A percentile compares a stretch with the other conserved stretches of the same genome.
These are phyloP conservation scores for Sogatella furcifera DNA, from an alignment of 1,140 invertebrate species.

Conservation along the genomic window DNA sequence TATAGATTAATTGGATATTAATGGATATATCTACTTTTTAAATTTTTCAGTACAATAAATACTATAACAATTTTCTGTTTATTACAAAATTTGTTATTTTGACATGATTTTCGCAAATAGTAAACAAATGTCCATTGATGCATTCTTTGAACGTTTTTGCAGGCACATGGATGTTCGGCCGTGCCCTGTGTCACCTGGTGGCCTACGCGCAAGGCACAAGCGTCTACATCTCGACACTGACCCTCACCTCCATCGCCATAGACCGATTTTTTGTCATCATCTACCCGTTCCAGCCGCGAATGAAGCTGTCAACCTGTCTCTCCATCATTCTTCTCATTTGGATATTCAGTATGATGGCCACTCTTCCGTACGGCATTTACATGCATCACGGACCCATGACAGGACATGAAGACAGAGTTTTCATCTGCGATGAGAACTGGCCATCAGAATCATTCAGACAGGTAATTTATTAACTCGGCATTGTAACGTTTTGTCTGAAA, in stretches of 20 bases:
- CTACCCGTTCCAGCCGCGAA: constrained; percentile 85
- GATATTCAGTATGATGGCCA: constrained; percentile 75
- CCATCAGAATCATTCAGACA: constrained; percentile 60
- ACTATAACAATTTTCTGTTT: too few relatives aligned
- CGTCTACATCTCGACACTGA: constrained; percentile 94
- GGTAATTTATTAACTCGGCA: constrained; percentile 17
- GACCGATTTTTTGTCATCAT: constrained; percentile 96
- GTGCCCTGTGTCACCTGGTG: constrained; percentile 80
- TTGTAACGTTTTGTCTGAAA: too few relatives aligned
- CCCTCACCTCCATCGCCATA: constrained; percentile 90
- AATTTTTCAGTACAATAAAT: too few relatives aligned
- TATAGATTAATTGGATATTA: too few relatives aligned
- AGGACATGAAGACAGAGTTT: constrained; percentile 33
- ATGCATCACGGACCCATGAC: constrained; percentile 41
- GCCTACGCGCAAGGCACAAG: constrained; percentile 83
- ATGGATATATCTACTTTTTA: too few relatives aligned
- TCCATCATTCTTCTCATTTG: constrained; percentile 81
- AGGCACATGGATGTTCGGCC: constrained; percentile 78
- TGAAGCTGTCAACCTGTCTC: constrained; percentile 75
- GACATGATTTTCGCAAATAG: too few relatives aligned
- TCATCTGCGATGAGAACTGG: constrained; percentile 82
- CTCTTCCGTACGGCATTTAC: constrained; percentile 86
- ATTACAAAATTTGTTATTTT: too few relatives aligned
- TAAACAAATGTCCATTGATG: too few relatives aligned
- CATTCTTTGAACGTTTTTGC: constrained; percentile 8